These are phyloP conservation scores for Philonicus albiceps DNA, from an alignment of 2,888 invertebrate genomes.

Conservation along the genomic window DNA sequence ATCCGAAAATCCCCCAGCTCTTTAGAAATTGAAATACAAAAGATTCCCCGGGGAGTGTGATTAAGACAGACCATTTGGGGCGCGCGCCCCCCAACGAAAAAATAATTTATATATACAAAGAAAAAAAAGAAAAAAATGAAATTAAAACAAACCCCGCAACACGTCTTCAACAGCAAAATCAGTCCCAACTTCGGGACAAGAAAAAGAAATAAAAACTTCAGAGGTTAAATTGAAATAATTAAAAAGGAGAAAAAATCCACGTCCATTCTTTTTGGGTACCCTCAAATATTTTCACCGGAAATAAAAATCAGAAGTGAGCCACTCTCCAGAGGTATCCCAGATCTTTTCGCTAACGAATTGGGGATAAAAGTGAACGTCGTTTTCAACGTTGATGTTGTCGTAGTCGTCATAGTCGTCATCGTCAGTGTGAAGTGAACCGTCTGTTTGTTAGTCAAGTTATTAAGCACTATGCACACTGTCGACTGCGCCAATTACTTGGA, in stretches of 20 bases:
- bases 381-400: background rate
- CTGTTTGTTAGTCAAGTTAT: background rate
- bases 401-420: background rate
- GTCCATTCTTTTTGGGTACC: background rate
- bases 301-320: background rate
- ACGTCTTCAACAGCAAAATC: background rate
- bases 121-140: background rate
- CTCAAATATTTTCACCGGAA: background rate
- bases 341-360: background rate
- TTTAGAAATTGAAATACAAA: background rate
- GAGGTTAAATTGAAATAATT: background rate
- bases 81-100: background rate
- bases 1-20: background rate
- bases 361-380: background rate
- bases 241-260: background rate
- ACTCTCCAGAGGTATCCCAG: background rate
- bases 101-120: background rate
- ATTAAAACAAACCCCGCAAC: background rate
- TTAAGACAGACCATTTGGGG: background rate
- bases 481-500: background rate
- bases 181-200: background rate
- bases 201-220: background rate
- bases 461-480: background rate
- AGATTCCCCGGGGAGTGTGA: background rate
- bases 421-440: background rate